Percentiles rank a stretch among this genome's conserved stretches.
Conservation (phyloP, 2,113 vertebrate genomes). For the Malurus cyaneus region DNA sequence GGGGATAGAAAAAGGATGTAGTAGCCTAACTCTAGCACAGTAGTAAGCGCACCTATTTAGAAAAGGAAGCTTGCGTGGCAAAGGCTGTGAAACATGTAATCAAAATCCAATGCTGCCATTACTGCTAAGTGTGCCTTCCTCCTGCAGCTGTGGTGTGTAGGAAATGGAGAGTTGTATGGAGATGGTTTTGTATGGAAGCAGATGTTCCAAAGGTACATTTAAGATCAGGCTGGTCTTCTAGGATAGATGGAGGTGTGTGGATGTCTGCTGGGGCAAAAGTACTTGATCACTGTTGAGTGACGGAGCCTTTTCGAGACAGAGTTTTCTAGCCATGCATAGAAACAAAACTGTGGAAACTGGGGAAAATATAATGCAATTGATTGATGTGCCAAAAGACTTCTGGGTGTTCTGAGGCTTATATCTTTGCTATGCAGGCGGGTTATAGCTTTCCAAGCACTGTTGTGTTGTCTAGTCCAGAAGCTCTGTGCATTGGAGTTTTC, state of each 20-base stretch:
- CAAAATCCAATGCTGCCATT: neutral
- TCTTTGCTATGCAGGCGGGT: neutral
- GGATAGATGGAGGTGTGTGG: neutral
- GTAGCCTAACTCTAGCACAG: neutral
- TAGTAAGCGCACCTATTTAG: neutral
- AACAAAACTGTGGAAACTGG: neutral
- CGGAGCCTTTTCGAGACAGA: neutral
- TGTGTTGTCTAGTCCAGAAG: neutral
- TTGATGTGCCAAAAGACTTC: slow-evolving; percentile 27
- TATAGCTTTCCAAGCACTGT: neutral
- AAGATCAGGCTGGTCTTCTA: neutral
- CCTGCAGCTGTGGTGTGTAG: accelerated
- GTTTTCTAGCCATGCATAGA: neutral
- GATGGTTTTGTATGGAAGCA: neutral
- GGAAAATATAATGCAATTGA: neutral
- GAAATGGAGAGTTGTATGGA: neutral
- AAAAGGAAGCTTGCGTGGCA: neutral
- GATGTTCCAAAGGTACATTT: neutral
- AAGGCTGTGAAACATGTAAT: neutral
- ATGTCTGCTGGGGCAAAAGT: neutral
- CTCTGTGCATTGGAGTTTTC: neutral
- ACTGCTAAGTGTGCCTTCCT: neutral
- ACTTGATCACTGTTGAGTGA: neutral
- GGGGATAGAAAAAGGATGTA: neutral
- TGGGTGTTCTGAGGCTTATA: slow-evolving; percentile 25